A percentile compares a stretch with the other conserved stretches of the same genome.
Conservation (phyloP, 2,113 vertebrate genomes). For the Piaya cayana region DNA sequence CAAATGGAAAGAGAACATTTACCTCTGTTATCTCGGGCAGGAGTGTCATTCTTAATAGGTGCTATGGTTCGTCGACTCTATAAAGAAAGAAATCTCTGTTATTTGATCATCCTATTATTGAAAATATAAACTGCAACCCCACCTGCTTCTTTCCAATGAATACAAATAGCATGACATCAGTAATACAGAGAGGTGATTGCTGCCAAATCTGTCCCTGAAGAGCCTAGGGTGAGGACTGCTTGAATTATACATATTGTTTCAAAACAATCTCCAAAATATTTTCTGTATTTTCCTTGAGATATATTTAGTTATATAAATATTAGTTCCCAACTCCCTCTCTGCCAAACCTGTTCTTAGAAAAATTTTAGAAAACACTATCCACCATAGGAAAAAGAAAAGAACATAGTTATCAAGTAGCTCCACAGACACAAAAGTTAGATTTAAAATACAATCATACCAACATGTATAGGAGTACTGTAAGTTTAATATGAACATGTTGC, state of each 20-base stretch:
- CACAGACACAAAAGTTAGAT: neutral
- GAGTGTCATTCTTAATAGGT: conserved; percentile 84
- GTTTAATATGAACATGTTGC: neutral
- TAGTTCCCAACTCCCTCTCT: neutral
- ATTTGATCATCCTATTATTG: neutral
- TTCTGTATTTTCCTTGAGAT: neutral
- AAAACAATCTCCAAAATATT: neutral
- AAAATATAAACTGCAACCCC: neutral
- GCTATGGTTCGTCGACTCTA: conserved; percentile 84
- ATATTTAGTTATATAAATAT: neutral
- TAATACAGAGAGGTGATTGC: neutral
- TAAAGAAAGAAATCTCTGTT: conserved; percentile 35
- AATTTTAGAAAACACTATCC: neutral
- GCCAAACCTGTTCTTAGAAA: neutral
- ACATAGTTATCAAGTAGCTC: neutral
- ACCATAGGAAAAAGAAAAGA: neutral
- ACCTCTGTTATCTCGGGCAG: conserved; percentile 93
- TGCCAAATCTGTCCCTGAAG: neutral
- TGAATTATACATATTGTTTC: neutral
- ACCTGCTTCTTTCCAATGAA: neutral
- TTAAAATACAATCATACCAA: neutral
- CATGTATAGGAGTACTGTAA: neutral
- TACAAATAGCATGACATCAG: neutral
- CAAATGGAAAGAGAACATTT: conserved; percentile 5
- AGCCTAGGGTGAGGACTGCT: neutral